A percentile compares a stretch with the other conserved stretches of the same genome.
Conservation (phyloP, 2,113 vertebrate species). For the Sula dactylatra region DNA sequence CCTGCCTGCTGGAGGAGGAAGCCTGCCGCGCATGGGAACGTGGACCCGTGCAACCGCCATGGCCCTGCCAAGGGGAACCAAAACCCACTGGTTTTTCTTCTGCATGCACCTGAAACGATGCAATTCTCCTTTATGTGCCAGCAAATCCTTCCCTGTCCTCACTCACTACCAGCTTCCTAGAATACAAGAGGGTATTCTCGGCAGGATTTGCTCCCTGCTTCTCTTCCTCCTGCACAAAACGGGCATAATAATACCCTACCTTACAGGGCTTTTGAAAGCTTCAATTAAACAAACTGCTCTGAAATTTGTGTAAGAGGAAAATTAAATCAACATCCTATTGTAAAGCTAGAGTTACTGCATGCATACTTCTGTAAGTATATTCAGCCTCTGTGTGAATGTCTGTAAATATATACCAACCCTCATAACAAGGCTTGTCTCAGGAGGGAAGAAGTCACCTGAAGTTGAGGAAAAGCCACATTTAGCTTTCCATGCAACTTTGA, state of each 20-base stretch:
- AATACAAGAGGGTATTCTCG: background rate
- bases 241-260: background rate
- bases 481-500: background rate
- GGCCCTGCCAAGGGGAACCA: background rate
- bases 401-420: background rate
- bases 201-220: background rate
- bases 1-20: background rate
- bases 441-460: background rate
- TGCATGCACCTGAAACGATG: background rate
- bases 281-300: constrained; percentile 38
- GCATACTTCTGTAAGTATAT: background rate
- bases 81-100: background rate
- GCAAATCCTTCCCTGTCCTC: background rate
- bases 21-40: fast-evolving
- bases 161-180: background rate
- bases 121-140: background rate
- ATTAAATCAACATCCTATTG: constrained; percentile 35
- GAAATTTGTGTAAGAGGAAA: constrained; percentile 22
- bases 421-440: background rate
- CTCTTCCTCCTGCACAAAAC: background rate
- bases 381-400: background rate
- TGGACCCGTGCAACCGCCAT: fast-evolving
- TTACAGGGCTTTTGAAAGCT: background rate
- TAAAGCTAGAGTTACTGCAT: background rate
- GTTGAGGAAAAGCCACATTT: background rate